Evolutionary conservation across 2,113 vertebrate species (phyloP).

Genomic region (Okapia johnstoni): DNA sequence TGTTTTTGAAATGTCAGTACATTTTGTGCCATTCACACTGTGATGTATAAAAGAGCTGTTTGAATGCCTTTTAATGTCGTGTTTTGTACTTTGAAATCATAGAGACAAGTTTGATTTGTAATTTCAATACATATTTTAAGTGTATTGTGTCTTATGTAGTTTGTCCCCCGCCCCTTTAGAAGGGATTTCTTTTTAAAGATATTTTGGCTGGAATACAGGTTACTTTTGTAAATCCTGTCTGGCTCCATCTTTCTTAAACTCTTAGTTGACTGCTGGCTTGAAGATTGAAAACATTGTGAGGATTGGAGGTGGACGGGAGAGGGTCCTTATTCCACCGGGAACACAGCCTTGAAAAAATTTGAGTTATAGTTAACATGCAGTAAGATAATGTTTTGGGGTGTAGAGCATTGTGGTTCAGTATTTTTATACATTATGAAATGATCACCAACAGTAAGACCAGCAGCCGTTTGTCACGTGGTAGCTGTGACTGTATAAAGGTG

Average conservation of each 20-base stretch:
- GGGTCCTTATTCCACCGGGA: rapidly evolving
- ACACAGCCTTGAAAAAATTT: background rate
- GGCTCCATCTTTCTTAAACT: slow-evolving; percentile 12
- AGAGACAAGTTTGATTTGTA: slow-evolving; percentile 79
- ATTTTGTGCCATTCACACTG: slow-evolving; percentile 91
- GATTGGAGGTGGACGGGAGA: background rate
- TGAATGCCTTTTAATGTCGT: slow-evolving; percentile 82
- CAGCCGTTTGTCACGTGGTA: background rate
- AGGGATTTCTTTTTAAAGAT: slow-evolving; percentile 57
- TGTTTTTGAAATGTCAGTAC: slow-evolving; percentile 81
- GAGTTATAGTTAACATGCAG: background rate
- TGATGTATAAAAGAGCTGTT: slow-evolving; percentile 85
- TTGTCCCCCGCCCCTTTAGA: background rate
- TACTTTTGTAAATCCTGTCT: slow-evolving; percentile 44
- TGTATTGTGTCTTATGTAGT: slow-evolving; percentile 70
- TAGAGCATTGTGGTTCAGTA: background rate
- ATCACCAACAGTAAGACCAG: background rate
- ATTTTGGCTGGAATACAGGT: slow-evolving; percentile 71
- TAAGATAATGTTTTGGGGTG: background rate
- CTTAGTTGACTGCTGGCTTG: background rate
- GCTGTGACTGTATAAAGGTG: background rate
- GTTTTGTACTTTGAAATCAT: slow-evolving; percentile 82
- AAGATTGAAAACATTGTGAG: rapidly evolving
- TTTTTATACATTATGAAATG: background rate
- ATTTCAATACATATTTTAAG: slow-evolving; percentile 85